Evolutionary conservation across 2,888 invertebrate genomes (phyloP), one percentile per base, ranked within the genome.

Genomic region (Mythimna ferrago): DNA sequence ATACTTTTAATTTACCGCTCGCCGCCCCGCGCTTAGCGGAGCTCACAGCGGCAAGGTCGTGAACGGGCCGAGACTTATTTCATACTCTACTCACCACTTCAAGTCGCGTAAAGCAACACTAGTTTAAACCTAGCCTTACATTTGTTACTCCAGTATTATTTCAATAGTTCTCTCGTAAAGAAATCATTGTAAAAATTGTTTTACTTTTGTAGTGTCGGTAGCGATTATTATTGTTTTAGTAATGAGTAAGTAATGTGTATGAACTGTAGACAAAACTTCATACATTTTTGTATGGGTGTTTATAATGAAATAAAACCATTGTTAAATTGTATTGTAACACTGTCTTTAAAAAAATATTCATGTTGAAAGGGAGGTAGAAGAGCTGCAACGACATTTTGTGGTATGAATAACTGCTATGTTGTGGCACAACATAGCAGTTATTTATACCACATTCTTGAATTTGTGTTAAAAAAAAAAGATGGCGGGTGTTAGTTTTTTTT

Each of bases 91-190:
- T 51, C 19, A 51, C 38, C 54, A 71, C 41, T 51, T 53, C 61
- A 67, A 67, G 48, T 67, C 26, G 26, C 4, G 14, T 63, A 19
- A 11, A 6, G 14, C 1, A 48, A 58, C 54, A 26, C 26, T 44
- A 57, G 38, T 58, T 63, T 58, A 26, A 81, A 60, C 26, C 35
- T 65, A 81, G 56, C 65, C 66, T 58, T 51, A 60, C 35, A 61
- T 73, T 78, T 82, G 58, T 74, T 82, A 75, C 57, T 62, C 41
- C 75, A 81, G 82, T 81, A 82, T 81, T 81, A 82, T 82, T 78
- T 81, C 51, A 35, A 78, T 74, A 67, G 58, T 71, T 77, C 10
- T 73, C 64, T 21, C n/a, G 0, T 51, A 41, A 60, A 75, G 21
- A 66, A 68, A 61, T n/a, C 21, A 63, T 66, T 78, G 74, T 78